phyloP scores from a whole-genome alignment of 2,888 invertebrate species.

The Globia sparganii region DNA sequence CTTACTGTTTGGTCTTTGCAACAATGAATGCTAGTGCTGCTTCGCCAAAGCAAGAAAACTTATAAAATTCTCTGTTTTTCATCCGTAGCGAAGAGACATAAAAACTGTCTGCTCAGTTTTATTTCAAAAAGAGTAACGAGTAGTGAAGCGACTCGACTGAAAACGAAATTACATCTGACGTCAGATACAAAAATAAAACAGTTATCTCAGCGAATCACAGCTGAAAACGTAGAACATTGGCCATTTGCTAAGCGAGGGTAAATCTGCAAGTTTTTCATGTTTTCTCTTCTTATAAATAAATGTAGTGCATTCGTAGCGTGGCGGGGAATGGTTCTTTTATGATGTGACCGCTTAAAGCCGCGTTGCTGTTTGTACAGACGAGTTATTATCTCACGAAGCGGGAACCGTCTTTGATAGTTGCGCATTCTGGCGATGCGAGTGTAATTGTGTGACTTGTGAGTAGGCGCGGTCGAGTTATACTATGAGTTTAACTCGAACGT shows the following conservation, averaged over 20 bases:
- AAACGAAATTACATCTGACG: constrained; percentile 60
- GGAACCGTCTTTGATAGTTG: constrained; percentile 63
- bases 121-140: constrained; percentile 50
- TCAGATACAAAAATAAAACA: constrained; percentile 54
- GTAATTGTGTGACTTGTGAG: constrained; percentile 68
- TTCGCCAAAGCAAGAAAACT: constrained; percentile 16
- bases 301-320: constrained; percentile 71
- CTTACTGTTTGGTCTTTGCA: neutral
- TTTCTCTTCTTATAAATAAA: constrained; percentile 76
- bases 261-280: constrained; percentile 61
- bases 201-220: constrained; percentile 57
- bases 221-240: constrained; percentile 66
- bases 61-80: constrained; percentile 31
- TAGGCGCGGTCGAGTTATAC: constrained; percentile 41
- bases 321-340: constrained; percentile 68
- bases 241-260: constrained; percentile 62
- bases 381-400: constrained; percentile 70
- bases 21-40: neutral
- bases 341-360: constrained; percentile 58
- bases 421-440: constrained; percentile 64
- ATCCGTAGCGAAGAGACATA: constrained; percentile 34
- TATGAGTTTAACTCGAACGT: constrained; percentile 35
- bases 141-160: constrained; percentile 52
- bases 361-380: constrained; percentile 51
- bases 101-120: constrained; percentile 54